phyloP scores from a whole-genome alignment of 92 coral and sea anemone genomes.

The Umimayanthus chanpuru region DNA sequence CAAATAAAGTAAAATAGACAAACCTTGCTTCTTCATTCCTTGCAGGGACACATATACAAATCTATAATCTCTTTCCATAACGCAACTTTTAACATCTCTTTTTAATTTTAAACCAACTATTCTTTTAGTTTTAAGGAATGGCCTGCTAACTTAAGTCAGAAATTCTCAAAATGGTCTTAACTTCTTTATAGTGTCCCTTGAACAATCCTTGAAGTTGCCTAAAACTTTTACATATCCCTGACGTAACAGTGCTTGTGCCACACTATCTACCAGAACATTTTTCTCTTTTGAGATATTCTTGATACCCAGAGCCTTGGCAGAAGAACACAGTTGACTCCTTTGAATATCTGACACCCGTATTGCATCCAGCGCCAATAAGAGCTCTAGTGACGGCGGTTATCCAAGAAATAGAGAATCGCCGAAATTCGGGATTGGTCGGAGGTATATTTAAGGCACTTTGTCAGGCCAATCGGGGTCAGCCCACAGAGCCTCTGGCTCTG shows the following conservation, averaged over 20 bases:
- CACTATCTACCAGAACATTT: slow-evolving; percentile 12
- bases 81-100: slow-evolving; percentile 15
- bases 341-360: slow-evolving; percentile 27
- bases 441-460: no score
- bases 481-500: no score
- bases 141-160: neutral
- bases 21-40: neutral
- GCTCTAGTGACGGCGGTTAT: no score
- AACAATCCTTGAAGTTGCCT: slow-evolving; percentile 19
- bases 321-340: slow-evolving; percentile 31
- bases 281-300: slow-evolving; percentile 22
- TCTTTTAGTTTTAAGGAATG: no score
- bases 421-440: no score
- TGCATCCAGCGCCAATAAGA: no score
- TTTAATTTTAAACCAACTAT: neutral
- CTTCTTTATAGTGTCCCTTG: slow-evolving; percentile 36
- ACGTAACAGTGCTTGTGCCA: slow-evolving; percentile 27
- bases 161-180: slow-evolving; percentile 34
- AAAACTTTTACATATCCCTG: slow-evolving; percentile 19
- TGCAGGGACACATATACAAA: neutral
- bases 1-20: slow-evolving; percentile 23
- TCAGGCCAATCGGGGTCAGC: no score
- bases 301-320: slow-evolving; percentile 26
- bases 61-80: slow-evolving; percentile 14
- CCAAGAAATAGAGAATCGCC: no score